Evolutionary conservation across 2,888 invertebrate species (phyloP), one percentile per base, ranked within the genome.

Genomic region (Acanthopleura granulata): DNA sequence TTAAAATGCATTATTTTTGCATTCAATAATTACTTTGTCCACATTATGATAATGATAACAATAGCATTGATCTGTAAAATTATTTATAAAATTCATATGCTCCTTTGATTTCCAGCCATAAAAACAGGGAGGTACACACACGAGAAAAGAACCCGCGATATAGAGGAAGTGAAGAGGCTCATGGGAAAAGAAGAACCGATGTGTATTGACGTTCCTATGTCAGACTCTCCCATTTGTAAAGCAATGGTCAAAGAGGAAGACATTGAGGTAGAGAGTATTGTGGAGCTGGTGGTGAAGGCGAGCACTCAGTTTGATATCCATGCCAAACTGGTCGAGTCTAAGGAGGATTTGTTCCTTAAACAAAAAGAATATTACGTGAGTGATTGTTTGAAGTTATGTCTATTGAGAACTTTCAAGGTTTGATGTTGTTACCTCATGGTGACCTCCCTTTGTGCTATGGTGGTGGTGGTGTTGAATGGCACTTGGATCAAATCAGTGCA

Each of bases 91-190:
- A 51, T 51, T 51, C 14, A 18, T 15, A 51, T 51, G 18, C 12
- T 57, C 57, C 18, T 57, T 57, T 57, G 12, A 57, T n/a, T 9
- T 57, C 18, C 81, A 89, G 89, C 89, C 6, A 89, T 89, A 40
- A 89, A 89, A 78, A 89, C 89, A 1, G 89, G 89, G 12, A 78
- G 89, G 49, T 89, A 89, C 78, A 88, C 89, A 15, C 85, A 88
- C 70, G 83, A 85, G 73, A 89, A 89, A 76, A 79, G 86, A 57
- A 87, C 89, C 14, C 78, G 83, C 72, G 88, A 89, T 76, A 89
- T 87, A 6, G 76, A 83, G 14, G 89, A 89, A 75, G 84, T 89
- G 27, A 89, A 89, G 73, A 78, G 82, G 51, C 75, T 88, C 16
- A 78, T 81, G 72, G 77, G 66, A 66, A 66, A 66, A 14, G 66